phyloP scores from a whole-genome alignment of 2,888 invertebrate genomes.

The Chelonus formosanus region DNA sequence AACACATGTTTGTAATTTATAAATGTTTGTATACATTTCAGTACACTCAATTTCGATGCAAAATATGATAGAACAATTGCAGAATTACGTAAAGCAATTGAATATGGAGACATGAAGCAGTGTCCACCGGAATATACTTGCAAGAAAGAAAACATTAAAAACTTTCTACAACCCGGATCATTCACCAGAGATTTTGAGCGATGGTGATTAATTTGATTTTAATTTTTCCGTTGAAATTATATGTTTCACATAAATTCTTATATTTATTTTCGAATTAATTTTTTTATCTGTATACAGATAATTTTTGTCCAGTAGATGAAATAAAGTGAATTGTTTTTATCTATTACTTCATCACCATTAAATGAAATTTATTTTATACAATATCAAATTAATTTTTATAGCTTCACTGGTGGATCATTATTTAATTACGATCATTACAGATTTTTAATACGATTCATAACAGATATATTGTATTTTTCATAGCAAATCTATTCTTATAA shows the following conservation, averaged over 20 bases:
- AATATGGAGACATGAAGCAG: conserved; percentile 69
- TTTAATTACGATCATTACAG: too few species aligned
- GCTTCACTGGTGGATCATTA: too few species aligned
- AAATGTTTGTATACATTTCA: conserved; percentile 53
- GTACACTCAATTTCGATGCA: conserved; percentile 64
- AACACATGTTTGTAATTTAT: not conserved
- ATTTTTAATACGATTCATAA: too few species aligned
- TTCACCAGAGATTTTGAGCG: conserved; percentile 3
- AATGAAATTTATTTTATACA: too few species aligned
- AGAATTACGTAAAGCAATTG: conserved; percentile 74
- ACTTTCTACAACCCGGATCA: conserved; percentile 51
- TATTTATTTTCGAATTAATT: conserved; percentile 11
- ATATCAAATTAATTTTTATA: too few species aligned
- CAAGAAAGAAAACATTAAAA: conserved; percentile 57
- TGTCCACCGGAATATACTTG: conserved; percentile 60
- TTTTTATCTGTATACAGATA: too few species aligned
- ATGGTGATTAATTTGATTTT: conserved; percentile 6
- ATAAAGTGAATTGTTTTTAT: too few species aligned
- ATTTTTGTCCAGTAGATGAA: too few species aligned
- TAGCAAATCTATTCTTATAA: too few species aligned
- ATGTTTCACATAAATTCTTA: not conserved
- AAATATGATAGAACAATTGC: conserved; percentile 73
- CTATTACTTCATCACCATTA: too few species aligned
- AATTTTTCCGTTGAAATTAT: conserved; percentile 15
- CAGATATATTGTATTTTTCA: too few species aligned